Conservation (phyloP, 2,113 vertebrate species). For the Cheirogaleus medius region DNA sequence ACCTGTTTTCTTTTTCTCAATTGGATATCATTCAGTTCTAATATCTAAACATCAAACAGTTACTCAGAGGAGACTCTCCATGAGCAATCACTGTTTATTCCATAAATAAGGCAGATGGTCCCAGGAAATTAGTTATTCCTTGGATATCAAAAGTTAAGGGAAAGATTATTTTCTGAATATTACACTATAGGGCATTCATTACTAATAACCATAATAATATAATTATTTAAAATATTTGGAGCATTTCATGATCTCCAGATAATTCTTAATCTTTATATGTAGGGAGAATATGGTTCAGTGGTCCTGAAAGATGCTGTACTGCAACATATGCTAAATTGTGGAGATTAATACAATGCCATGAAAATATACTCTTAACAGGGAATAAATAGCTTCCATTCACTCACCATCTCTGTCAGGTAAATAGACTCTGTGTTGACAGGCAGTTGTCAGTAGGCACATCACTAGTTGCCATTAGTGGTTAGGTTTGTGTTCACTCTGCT, state of each 20-base stretch:
- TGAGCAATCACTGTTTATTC: background rate
- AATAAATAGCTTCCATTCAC: background rate
- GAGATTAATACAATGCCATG: background rate
- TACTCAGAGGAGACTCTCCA: background rate
- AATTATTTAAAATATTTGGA: background rate
- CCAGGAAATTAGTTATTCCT: background rate
- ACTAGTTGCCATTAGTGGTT: constrained; percentile 66
- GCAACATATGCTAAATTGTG: background rate
- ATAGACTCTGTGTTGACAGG: constrained; percentile 55
- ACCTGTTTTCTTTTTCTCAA: background rate
- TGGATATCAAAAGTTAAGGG: background rate
- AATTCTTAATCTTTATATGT: background rate
- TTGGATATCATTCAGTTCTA: background rate
- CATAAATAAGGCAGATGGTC: background rate
- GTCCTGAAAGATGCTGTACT: background rate
- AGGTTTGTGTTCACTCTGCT: constrained; percentile 58
- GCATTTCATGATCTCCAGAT: background rate
- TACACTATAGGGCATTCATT: background rate
- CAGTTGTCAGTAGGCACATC: constrained; percentile 55
- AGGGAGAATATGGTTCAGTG: background rate
- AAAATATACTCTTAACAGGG: background rate
- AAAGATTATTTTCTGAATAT: background rate
- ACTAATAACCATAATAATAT: background rate
- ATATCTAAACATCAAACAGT: background rate
- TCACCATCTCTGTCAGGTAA: background rate